Percentiles rank a stretch among this genome's conserved stretches.
Evolutionary conservation across 2,113 vertebrate genomes (phyloP).

Genomic region (Panurus biarmicus): DNA sequence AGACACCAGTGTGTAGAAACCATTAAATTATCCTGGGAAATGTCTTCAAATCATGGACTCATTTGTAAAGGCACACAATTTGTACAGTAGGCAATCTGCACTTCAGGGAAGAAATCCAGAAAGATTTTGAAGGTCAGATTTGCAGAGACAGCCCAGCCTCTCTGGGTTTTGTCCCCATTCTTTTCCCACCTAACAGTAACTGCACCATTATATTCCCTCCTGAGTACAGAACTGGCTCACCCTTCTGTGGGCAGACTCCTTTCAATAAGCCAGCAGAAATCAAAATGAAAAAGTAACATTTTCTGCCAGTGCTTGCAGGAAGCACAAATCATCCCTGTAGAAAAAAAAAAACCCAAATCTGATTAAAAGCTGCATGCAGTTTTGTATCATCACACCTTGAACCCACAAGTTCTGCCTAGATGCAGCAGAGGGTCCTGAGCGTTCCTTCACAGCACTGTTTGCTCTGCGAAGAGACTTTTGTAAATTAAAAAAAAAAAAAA

Average conservation of each 20-base stretch:
- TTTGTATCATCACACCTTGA: neutral
- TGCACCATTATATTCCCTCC: neutral
- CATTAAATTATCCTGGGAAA: neutral
- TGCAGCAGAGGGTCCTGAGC: neutral
- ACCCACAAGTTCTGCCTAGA: neutral
- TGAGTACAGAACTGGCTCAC: neutral
- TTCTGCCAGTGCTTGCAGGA: neutral
- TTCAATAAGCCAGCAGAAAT: neutral
- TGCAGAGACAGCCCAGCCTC: neutral
- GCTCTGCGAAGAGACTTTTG: neutral
- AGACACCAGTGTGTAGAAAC: neutral
- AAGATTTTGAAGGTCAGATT: neutral
- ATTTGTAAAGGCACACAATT: neutral
- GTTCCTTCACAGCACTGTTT: neutral
- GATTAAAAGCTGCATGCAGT: neutral
- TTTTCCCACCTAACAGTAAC: neutral
- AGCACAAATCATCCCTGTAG: neutral
- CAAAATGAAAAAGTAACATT: neutral
- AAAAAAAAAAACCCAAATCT: neutral
- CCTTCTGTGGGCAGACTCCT: neutral
- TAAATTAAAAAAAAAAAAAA: neutral
- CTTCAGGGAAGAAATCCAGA: neutral
- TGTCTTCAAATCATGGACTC: neutral
- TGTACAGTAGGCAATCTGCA: neutral
- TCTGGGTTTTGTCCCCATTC: neutral